phyloP scores from a whole-genome alignment of 2,797 vertebrate species.

The Chaetodon trifasciatus region DNA sequence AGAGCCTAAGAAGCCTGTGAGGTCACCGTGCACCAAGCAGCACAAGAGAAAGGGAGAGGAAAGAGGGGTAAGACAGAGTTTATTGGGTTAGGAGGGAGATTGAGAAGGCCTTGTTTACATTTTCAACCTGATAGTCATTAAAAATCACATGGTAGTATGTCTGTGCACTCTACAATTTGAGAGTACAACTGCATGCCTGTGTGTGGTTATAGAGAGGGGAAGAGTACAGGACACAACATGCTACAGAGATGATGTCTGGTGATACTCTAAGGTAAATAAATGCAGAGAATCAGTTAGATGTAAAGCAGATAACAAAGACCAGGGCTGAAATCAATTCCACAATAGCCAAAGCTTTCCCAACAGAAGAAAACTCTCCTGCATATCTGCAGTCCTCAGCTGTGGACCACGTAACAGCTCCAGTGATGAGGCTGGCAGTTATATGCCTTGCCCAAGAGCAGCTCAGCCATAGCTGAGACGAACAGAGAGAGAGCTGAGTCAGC shows the following conservation, averaged over 20 bases:
- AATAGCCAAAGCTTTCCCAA: background rate
- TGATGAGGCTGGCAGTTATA: conserved; percentile 19
- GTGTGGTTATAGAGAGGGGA: background rate
- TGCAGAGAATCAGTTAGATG: background rate
- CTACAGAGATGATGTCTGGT: background rate
- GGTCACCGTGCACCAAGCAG: conserved; percentile 25
- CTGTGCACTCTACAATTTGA: conserved; percentile 10
- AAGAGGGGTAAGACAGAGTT: conserved; percentile 31
- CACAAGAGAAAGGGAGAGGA: background rate
- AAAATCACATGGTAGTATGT: conserved; percentile 67
- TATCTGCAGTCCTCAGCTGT: background rate
- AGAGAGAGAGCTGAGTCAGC: conserved; percentile 28
- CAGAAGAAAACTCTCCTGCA: background rate
- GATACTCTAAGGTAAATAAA: background rate
- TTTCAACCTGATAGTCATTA: conserved; percentile 74
- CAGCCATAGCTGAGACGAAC: conserved; percentile 30
- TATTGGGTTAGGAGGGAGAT: conserved; percentile 58
- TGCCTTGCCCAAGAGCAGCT: conserved; percentile 37
- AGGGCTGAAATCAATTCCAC: background rate
- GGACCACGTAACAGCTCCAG: conserved; percentile 28
- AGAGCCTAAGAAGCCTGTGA: conserved; percentile 27
- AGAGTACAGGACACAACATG: background rate
- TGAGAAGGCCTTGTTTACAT: conserved; percentile 68
- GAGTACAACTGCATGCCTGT: conserved; percentile 12
- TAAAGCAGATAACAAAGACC: background rate